Base-by-base conservation (phyloP, 1,140 invertebrate species). In the Drosophila melanica region DNA sequence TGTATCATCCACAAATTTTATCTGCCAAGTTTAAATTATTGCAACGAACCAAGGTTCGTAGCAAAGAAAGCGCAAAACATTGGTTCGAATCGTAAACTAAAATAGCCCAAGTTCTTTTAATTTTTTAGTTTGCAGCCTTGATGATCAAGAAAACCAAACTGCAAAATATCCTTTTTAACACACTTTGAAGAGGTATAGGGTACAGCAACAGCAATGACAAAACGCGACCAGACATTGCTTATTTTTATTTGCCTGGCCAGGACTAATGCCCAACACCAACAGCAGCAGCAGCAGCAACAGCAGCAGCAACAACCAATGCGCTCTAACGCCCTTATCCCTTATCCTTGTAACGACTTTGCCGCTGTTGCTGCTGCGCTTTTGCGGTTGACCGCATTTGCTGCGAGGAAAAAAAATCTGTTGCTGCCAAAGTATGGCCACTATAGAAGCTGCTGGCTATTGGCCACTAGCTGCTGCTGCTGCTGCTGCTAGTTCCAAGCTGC, bases 311-410 rank as follows among this genome's bases (percentile, higher is more conserved):
- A 57, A 18, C 59, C 79, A 79, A 66, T 74, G 84, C 81, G 84
- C 82, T 86, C 82, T 84, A 79, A 84, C 79, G 79, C 84, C 79
- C 84, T 87, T 87, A 87, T 87, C 79, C 84, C 84, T 84, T 87
- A 87, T 87, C 85, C 84, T 84, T 80, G 84, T 71, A 90, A 87
- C 84, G 79, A 87, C 84, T 84, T 89, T 87, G 75, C 51, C 16
- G 55, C 35, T 57, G 65, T 57, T 63, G 10, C 50, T 64, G 81
- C 73, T 87, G 84, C 84, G 84, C 82, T 87, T 87, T 87, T 87
- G 82, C 84, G 82, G 82, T 87, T 87, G 82, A 89, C 82, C 82
- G 82, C 82, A 89, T 87, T 87, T 79, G 79, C 79, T 87, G 76
- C 68, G 76, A 58, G 16, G 16, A 9, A 51, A 58, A 77, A 84